Conservation (phyloP, 2,797 vertebrate species). For the Eulemur coronatus region DNA sequence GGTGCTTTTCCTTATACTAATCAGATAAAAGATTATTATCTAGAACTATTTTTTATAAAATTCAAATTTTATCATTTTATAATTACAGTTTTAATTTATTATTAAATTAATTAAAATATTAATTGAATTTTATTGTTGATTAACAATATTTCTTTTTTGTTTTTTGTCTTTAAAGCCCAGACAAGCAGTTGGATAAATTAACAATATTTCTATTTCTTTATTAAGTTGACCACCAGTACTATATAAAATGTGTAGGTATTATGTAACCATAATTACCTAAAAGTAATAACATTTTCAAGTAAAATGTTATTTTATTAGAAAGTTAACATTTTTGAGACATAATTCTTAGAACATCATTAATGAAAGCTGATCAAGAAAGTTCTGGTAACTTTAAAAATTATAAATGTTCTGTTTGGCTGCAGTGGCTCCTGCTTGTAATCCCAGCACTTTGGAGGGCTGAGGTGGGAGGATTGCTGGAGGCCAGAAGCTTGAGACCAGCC, state of each 20-base stretch:
- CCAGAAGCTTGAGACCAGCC: neutral
- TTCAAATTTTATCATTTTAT: conserved; percentile 26
- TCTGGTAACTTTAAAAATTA: conserved; percentile 26
- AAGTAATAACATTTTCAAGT: conserved; percentile 44
- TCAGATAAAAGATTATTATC: neutral
- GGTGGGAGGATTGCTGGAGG: neutral
- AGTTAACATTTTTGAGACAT: neutral
- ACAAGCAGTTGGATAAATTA: too few species aligned
- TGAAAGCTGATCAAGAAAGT: conserved; percentile 37
- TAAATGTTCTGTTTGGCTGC: neutral
- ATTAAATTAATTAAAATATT: neutral
- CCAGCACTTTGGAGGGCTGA: neutral
- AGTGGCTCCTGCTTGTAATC: neutral
- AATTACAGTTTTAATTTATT: neutral
- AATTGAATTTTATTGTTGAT: neutral
- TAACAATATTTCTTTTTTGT: neutral
- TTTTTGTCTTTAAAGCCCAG: too few species aligned
- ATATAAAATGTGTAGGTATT: neutral
- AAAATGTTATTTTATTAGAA: neutral
- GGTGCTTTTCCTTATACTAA: neutral
- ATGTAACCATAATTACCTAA: neutral
- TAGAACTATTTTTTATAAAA: conserved; percentile 36
- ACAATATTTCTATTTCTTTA: neutral
- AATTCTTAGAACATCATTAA: conserved; percentile 13
- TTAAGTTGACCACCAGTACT: neutral